Evolutionary conservation across 2,888 invertebrate species (phyloP).

Genomic region (Hedychridium roseum): DNA sequence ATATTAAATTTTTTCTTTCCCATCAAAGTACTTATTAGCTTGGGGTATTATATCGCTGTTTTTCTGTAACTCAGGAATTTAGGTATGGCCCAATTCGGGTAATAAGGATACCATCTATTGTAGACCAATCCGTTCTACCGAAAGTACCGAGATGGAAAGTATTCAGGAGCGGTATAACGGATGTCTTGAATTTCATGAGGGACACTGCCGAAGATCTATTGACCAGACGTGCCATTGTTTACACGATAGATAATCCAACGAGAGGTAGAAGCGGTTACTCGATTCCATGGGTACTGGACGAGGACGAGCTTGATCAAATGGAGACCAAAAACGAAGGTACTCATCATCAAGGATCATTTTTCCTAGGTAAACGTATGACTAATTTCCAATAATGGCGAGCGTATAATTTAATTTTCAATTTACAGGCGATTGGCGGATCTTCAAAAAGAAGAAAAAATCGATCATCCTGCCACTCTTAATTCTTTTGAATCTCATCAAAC

Average conservation of each 20-base stretch:
- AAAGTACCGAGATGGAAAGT: slow-evolving; percentile 43
- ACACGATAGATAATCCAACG: slow-evolving; percentile 49
- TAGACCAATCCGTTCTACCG: slow-evolving; percentile 44
- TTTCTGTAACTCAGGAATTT: slow-evolving; percentile 47
- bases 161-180: slow-evolving; percentile 43
- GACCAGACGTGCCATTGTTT: slow-evolving; percentile 56
- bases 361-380: no score
- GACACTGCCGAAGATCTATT: slow-evolving; percentile 54
- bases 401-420: not conserved
- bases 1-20: not conserved
- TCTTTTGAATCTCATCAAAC: slow-evolving; percentile 58
- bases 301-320: slow-evolving; percentile 50
- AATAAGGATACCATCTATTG: slow-evolving; percentile 52
- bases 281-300: slow-evolving; percentile 52
- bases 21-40: not conserved
- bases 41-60: not conserved
- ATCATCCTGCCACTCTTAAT: slow-evolving; percentile 68
- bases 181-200: slow-evolving; percentile 51
- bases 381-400: not conserved
- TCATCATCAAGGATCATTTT: no score
- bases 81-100: slow-evolving; percentile 56
- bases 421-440: slow-evolving; percentile 41
- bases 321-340: no score
- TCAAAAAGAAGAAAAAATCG: slow-evolving; percentile 76
- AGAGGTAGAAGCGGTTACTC: slow-evolving; percentile 41